These are phyloP conservation scores for Stegophylla sp. DNA, from an alignment of 2,888 invertebrate genomes.

Conservation along the genomic window DNA sequence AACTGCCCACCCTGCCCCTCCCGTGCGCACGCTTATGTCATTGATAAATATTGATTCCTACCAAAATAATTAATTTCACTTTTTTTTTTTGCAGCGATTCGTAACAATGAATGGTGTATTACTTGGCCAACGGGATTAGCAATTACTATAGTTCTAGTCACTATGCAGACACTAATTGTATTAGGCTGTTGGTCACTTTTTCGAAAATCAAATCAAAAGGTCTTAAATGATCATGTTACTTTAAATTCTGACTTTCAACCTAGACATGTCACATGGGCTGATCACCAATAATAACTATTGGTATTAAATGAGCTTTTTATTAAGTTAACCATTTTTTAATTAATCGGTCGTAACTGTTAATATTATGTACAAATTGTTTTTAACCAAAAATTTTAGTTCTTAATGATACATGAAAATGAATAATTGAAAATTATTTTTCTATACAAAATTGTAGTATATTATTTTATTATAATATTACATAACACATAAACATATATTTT, in stretches of 20 bases:
- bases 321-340: neutral
- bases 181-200: conserved; percentile 62
- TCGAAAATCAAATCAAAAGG: conserved; percentile 60
- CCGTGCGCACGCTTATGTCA: too few relatives aligned
- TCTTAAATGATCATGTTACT: conserved; percentile 61
- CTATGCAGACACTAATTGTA: conserved; percentile 62
- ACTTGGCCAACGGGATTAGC: conserved; percentile 62
- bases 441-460: neutral
- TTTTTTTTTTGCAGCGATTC: conserved; percentile 40
- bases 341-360: neutral
- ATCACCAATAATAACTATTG: conserved; percentile 54
- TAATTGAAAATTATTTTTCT: conserved; percentile 1
- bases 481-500: too few relatives aligned
- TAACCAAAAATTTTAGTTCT: neutral
- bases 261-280: conserved; percentile 62
- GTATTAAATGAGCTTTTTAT: neutral
- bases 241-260: conserved; percentile 61
- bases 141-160: conserved; percentile 62
- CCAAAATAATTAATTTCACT: neutral
- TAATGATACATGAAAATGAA: neutral
- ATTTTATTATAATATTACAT: too few relatives aligned
- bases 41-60: too few relatives aligned
- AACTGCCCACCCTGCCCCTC: too few relatives aligned
- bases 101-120: conserved; percentile 60
- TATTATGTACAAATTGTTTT: conserved; percentile 33